phyloP scores from a whole-genome alignment of 35 echinoderm and acorn worm species.

The Heliocidaris erythrogramma region DNA sequence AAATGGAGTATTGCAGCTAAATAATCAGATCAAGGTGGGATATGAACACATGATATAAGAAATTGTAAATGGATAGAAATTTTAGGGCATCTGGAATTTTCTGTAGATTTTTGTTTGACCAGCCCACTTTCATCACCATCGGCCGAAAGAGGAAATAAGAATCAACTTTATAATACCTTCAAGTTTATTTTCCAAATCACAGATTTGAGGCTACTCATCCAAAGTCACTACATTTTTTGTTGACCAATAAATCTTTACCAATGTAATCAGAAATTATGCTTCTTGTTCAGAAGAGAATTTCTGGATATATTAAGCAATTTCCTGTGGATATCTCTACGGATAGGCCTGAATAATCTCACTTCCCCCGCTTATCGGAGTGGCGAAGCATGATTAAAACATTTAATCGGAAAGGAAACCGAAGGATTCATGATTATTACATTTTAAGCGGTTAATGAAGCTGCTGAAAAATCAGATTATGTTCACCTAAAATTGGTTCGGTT shows the following conservation, averaged over 20 bases:
- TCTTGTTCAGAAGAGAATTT: neutral
- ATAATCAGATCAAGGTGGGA: neutral
- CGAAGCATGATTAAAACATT: neutral
- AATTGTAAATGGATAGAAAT: neutral
- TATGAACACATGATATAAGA: neutral
- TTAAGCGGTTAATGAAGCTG: neutral
- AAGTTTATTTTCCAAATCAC: neutral
- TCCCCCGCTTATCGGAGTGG: neutral
- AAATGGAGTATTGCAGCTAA: neutral
- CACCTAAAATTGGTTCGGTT: too few species aligned
- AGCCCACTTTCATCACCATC: neutral
- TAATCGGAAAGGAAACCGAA: neutral
- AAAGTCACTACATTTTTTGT: neutral
- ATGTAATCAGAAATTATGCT: neutral
- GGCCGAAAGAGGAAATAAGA: neutral
- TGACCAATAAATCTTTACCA: neutral
- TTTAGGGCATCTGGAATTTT: neutral
- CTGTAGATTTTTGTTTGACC: neutral
- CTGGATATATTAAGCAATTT: neutral
- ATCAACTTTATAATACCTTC: neutral
- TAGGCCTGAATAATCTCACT: neutral
- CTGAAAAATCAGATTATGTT: neutral
- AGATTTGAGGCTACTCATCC: neutral
- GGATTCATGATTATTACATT: neutral
- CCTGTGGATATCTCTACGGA: neutral